Base-by-base conservation (phyloP, 2,113 vertebrate species). In the Nibea coibor region DNA sequence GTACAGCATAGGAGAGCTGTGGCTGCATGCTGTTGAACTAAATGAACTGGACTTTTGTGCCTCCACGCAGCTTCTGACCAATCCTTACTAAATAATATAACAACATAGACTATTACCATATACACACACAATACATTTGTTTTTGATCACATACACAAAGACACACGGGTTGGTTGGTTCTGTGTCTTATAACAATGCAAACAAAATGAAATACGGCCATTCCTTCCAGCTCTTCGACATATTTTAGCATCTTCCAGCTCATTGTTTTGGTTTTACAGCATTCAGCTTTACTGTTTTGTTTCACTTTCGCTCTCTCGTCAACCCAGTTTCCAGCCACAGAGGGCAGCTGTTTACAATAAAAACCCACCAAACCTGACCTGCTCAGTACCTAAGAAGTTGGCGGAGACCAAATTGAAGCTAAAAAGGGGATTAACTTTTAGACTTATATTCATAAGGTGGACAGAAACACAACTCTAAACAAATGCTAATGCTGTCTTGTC, bases 1-100 rank as follows among this genome's bases (percentile, higher is more conserved):
- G 9, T 61, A 22, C 10, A 24, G 24, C 12, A 61, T 28, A 64
- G 12, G n/a, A 80, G 51, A 75, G 42, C 64, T 69, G 48, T n/a
- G 45, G 65, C 28, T 15, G 43, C 59, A 59, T 43, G 12, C n/a
- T 53, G 51, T 9, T 39, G 35, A 39, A 39, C 9, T 61, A 31
- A 10, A 24, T 63, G 4, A 53, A 22, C 39, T 15, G 2, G 7
- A 45, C 22, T 20, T 54, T 28, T 35, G 31, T 45, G n/a, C 10
- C 14, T 81, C 26, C 8, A 56, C 4, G 26, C 0, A 77, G 45
- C 16, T 26, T 12, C 20, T 35, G 45, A 54, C 19, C 22, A 51
- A 39, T 43, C 1, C 31, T 45, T 26, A 39, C 35, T 39, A 39
- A 39, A 39, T 9, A 39, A 8, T 9, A 39, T 39, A 39, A 39